These are phyloP conservation scores for Papilio machaon DNA, from an alignment of 1,140 invertebrate genomes.

Conservation along the genomic window DNA sequence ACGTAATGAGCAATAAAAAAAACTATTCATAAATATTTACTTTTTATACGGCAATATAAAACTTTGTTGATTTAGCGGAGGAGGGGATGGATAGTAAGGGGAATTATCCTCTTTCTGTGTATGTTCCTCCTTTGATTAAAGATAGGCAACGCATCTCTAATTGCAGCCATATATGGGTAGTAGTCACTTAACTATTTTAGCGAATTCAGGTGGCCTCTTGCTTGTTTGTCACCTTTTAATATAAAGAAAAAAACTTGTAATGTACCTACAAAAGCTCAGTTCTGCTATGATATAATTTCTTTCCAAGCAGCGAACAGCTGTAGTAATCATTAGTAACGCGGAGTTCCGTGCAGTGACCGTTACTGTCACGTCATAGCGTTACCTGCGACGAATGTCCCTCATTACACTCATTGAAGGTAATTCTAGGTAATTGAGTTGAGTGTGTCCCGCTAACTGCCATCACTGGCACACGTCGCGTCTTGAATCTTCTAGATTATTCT, in stretches of 20 bases:
- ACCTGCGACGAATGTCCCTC: conserved; percentile 15
- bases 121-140: no score
- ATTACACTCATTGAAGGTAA: conserved; percentile 30
- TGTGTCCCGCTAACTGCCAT: not conserved
- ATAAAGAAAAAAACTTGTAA: no score
- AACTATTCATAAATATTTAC: not conserved
- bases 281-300: not conserved
- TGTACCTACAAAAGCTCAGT: no score
- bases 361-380: conserved; percentile 1
- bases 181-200: no score
- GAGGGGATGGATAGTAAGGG: no score
- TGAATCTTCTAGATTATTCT: not conserved
- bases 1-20: not conserved
- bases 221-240: no score
- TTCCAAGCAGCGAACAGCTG: not conserved
- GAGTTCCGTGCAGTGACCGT: conserved; percentile 10
- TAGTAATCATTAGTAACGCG: not conserved
- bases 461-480: not conserved
- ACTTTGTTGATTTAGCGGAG: not conserved
- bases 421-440: conserved; percentile 29
- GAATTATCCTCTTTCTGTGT: no score
- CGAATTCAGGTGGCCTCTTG: no score
- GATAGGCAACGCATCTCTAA: no score
- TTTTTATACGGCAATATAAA: not conserved
- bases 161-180: no score